Percentiles rank a stretch among this genome's conserved stretches.
These are phyloP conservation scores for Drosophila erecta DNA, from an alignment of 1,140 invertebrate species.

Conservation along the genomic window DNA sequence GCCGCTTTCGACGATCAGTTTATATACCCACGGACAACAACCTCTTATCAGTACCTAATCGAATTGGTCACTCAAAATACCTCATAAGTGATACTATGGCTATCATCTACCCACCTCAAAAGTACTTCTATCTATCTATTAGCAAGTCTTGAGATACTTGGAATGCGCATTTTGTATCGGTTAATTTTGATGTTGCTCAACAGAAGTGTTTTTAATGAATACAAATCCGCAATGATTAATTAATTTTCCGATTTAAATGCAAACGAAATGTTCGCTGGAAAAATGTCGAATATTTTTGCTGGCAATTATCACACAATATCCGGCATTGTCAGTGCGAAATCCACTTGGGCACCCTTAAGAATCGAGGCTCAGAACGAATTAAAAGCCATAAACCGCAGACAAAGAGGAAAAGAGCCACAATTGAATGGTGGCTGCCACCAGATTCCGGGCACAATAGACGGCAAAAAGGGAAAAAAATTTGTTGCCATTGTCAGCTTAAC, in stretches of 20 bases:
- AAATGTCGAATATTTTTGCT: constrained; percentile 22
- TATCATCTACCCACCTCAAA: neutral
- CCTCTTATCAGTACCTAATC: constrained; percentile 3
- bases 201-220: neutral
- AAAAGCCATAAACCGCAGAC: constrained; percentile 77
- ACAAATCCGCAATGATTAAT: neutral
- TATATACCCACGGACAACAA: constrained; percentile 32
- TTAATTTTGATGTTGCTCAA: no score
- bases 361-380: constrained; percentile 62
- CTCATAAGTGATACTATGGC: neutral
- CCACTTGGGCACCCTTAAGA: constrained; percentile 29
- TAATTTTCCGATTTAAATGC: neutral
- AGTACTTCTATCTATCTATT: neutral
- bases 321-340: constrained; percentile 23
- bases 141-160: no score
- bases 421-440: constrained; percentile 51
- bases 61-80: neutral
- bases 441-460: constrained; percentile 32
- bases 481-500: constrained; percentile 80
- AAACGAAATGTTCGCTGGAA: neutral
- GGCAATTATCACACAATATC: constrained; percentile 57
- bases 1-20: neutral
- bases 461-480: constrained; percentile 39
- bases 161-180: no score
- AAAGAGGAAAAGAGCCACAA: constrained; percentile 50